Evolutionary conservation across 2,113 vertebrate genomes (phyloP), one percentile per base, ranked within the genome.

Genomic region (Hippocampus mohnikei): DNA sequence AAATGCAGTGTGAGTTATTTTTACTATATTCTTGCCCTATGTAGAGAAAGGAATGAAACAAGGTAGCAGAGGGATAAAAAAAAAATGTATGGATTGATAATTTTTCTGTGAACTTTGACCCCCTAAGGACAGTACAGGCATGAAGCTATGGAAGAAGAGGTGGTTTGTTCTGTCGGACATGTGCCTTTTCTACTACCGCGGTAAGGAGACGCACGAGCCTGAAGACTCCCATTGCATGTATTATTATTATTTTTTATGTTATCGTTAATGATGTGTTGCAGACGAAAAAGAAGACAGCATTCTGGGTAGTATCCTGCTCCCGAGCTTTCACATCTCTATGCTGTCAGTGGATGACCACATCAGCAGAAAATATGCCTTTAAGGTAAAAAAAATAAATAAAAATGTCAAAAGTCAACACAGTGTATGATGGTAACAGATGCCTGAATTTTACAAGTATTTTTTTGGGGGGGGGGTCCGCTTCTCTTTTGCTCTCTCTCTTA

Each of bases 71-170:
- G 10, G 9, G 42, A 44, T 44, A 33, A 33, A 33, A 33, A 33
- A 33, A 33, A 33, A 33, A 29, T 29, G 29, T 15, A 67, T 12
- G 56, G 37, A 52, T 40, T 72, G 61, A 72, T 33, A 0, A 33
- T 33, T 33, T 33, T 53, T 2, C 27, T 71, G 18, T 84, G 23
- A 58, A 71, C 42, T 85, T 72, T 86, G 55, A 63, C 70, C 44
- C 76, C 8, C 83, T 27, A 84, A 99, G 97, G 97, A 98, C 78
- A 99, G 96, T 63, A 94, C 95, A 1, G 97, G 96, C 29, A 98
- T 99, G 97, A 99, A 97, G 88, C 89, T 99, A 33, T 99, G 97
- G 97, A 99, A 99, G 93, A 99, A 98, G 75, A 90, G 97, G 33
- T 99, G 97, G 97, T 99, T 99, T 53, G 96, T 98, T 77, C 93